phyloP scores from a whole-genome alignment of 1,140 invertebrate genomes.

The Drosophila subobscura region DNA sequence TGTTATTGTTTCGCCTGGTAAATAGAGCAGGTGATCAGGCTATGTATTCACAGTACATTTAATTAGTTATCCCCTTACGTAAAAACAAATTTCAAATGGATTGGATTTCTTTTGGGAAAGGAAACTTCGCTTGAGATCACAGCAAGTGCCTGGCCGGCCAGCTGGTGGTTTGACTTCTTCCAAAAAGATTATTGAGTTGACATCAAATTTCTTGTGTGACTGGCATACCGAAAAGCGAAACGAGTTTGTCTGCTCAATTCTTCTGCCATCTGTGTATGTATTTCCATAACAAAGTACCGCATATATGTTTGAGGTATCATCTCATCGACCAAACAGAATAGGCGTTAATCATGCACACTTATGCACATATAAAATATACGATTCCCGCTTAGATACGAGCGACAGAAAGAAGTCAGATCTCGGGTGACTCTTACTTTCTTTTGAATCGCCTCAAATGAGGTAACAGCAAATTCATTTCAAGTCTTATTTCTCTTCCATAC shows the following conservation, averaged over 20 bases:
- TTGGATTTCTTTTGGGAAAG: not conserved
- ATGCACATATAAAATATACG: constrained; percentile 3
- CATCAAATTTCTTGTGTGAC: constrained; percentile 29
- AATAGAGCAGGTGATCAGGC: constrained; percentile 52
- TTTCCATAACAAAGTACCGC: constrained; percentile 53
- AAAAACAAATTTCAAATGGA: constrained; percentile 1
- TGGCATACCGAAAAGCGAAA: too few species aligned
- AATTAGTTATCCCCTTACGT: constrained; percentile 37
- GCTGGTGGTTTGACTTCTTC: constrained; percentile 34
- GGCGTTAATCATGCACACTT: constrained; percentile 4
- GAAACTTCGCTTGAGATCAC: too few species aligned
- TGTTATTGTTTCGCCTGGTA: constrained; percentile 53
- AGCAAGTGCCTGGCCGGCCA: constrained; percentile 24
- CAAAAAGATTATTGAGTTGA: constrained; percentile 25
- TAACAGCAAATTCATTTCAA: constrained; percentile 8
- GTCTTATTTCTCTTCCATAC: constrained; percentile 2
- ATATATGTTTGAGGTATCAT: constrained; percentile 21
- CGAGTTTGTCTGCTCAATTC: constrained; percentile 47
- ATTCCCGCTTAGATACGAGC: not conserved
- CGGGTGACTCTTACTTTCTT: constrained; percentile 33
- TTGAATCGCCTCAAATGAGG: constrained; percentile 1
- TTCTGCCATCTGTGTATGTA: constrained; percentile 8
- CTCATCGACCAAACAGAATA: constrained; percentile 13
- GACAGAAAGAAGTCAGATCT: not conserved
- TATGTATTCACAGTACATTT: constrained; percentile 19